Conservation (phyloP, 92 coral and sea anemone genomes). For the Isaurus tuberculatus region DNA sequence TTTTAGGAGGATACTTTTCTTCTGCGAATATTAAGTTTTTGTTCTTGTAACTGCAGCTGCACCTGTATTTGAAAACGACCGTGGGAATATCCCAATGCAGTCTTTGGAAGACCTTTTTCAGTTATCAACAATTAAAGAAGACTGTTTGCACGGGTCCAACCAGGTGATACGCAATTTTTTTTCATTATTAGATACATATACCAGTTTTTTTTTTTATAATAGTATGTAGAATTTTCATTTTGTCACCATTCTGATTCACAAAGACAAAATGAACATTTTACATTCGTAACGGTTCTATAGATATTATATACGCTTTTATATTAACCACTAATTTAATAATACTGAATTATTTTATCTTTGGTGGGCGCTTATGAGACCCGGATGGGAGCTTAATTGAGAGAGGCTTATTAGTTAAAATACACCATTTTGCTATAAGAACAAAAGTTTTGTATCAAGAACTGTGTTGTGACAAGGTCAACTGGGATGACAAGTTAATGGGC, state of each 20-base stretch:
- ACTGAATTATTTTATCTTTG: not conserved
- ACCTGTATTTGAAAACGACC: constrained; percentile 51
- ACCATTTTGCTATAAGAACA: constrained; percentile 56
- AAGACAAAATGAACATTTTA: constrained; percentile 5
- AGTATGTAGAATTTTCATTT: not conserved
- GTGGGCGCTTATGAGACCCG: constrained; percentile 2
- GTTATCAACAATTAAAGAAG: constrained; percentile 38
- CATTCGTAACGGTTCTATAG: not conserved
- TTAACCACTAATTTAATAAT: not conserved
- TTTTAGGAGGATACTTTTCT: not conserved
- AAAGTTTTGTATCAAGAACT: constrained; percentile 59
- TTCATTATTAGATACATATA: not conserved
- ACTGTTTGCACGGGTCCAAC: constrained; percentile 57
- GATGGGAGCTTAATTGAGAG: not conserved
- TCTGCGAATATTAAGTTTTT: not conserved
- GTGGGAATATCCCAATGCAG: constrained; percentile 44
- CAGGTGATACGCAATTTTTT: constrained; percentile 31
- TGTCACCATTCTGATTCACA: not conserved
- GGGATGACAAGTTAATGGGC: constrained; percentile 47
- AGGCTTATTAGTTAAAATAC: not conserved
- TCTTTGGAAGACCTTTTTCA: constrained; percentile 54
- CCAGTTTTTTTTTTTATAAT: not conserved
- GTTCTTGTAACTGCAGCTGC: constrained; percentile 44
- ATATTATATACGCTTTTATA: not conserved
- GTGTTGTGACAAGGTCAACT: constrained; percentile 32